A percentile compares a stretch with the other conserved stretches of the same genome.
Conservation (phyloP, 2,888 invertebrate species). For the Bombylius discolor region DNA sequence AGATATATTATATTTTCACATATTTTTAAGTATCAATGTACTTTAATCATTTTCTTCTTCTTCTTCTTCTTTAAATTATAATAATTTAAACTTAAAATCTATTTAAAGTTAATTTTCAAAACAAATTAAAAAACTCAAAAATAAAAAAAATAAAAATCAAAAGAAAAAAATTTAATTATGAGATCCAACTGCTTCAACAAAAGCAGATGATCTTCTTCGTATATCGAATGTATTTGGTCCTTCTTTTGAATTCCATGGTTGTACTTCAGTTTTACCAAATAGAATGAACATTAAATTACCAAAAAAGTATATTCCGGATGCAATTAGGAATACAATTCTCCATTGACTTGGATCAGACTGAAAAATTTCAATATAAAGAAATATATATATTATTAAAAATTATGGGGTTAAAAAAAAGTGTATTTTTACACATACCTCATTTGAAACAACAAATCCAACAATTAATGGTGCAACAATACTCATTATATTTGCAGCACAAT, state of each 20-base stretch:
- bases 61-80: no score
- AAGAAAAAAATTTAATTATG: conserved; percentile 3
- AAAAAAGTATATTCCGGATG: conserved; percentile 54
- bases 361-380: neutral
- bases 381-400: neutral
- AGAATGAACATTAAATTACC: conserved; percentile 56
- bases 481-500: conserved; percentile 63
- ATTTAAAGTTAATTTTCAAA: no score
- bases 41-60: no score
- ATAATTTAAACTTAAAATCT: no score
- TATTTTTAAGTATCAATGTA: no score
- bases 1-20: no score
- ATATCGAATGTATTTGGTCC: neutral
- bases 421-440: conserved; percentile 42
- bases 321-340: conserved; percentile 61
- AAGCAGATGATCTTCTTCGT: conserved; percentile 7
- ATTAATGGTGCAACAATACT: conserved; percentile 66
- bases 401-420: no score
- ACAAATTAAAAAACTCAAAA: no score
- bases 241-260: conserved; percentile 48
- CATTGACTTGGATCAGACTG: conserved; percentile 54
- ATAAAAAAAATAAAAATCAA: no score
- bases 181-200: conserved; percentile 11
- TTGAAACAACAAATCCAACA: conserved; percentile 53
- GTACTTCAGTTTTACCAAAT: conserved; percentile 52